These are phyloP conservation scores for Sphaerolaimus hirsutus DNA, from an alignment of 2,888 invertebrate species.

Conservation along the genomic window DNA sequence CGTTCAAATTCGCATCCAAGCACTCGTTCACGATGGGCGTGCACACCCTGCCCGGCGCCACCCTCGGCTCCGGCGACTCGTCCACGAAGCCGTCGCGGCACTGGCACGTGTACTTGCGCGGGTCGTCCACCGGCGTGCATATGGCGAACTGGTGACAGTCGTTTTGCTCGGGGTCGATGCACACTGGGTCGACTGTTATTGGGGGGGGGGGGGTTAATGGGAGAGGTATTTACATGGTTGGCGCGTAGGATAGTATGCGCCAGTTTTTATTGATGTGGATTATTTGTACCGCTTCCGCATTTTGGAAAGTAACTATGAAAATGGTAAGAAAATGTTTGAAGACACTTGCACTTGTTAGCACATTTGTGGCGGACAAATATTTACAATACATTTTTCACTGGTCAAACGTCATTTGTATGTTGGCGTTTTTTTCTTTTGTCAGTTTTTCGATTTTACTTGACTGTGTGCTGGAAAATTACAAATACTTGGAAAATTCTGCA, in stretches of 20 bases:
- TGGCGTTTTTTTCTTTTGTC: too few relatives aligned
- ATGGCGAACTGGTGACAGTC: conserved; percentile 22
- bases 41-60: conserved; percentile 19
- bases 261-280: too few relatives aligned
- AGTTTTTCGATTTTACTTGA: too few relatives aligned
- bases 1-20: conserved; percentile 19
- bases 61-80: conserved; percentile 16
- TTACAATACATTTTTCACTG: too few relatives aligned
- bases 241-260: too few relatives aligned
- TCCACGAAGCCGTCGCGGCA: conserved; percentile 57
- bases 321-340: neutral
- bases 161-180: conserved; percentile 18
- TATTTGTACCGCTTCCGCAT: too few relatives aligned
- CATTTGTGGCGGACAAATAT: too few relatives aligned
- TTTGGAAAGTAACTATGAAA: neutral
- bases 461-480: too few relatives aligned
- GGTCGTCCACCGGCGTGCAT: conserved; percentile 13
- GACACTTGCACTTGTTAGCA: neutral
- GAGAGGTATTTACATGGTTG: too few relatives aligned
- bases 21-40: conserved; percentile 19
- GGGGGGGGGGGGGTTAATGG: too few relatives aligned
- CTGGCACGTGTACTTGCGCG: conserved; percentile 48
- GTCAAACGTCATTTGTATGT: too few relatives aligned
- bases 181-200: conserved; percentile 8
- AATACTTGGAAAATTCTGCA: too few relatives aligned